These are phyloP conservation scores for Charanyca ferruginea DNA, from an alignment of 2,888 invertebrate species.

Conservation along the genomic window DNA sequence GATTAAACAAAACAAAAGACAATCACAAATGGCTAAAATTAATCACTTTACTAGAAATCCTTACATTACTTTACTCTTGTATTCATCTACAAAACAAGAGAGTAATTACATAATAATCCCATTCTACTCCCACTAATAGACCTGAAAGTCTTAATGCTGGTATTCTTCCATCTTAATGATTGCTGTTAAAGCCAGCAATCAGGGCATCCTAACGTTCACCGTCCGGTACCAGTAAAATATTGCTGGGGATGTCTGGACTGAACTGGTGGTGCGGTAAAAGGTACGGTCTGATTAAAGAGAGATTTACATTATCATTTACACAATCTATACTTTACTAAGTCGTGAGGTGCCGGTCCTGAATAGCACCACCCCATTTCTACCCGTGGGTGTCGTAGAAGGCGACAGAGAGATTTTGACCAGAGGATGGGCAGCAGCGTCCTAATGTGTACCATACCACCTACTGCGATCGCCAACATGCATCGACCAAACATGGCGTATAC, in stretches of 20 bases:
- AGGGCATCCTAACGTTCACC: slow-evolving; percentile 67
- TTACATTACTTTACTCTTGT: slow-evolving; percentile 11
- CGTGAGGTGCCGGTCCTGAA: too few relatives aligned
- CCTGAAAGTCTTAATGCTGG: slow-evolving; percentile 71
- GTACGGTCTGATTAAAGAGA: not conserved
- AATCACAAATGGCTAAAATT: slow-evolving; percentile 7
- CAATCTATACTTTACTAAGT: too few relatives aligned
- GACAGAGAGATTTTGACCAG: too few relatives aligned
- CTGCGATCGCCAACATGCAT: too few relatives aligned
- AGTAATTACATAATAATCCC: slow-evolving; percentile 45
- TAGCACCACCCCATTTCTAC: too few relatives aligned
- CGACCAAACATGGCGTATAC: too few relatives aligned
- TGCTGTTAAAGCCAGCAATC: slow-evolving; percentile 77
- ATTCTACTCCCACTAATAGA: slow-evolving; percentile 30
- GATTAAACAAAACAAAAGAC: slow-evolving; percentile 6
- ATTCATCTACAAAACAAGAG: slow-evolving; percentile 15
- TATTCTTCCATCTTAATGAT: slow-evolving; percentile 77
- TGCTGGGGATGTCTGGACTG: slow-evolving; percentile 60
- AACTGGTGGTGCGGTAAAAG: slow-evolving; percentile 40
- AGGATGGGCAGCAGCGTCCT: too few relatives aligned
- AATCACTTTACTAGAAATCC: slow-evolving; percentile 25
- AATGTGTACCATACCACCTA: too few relatives aligned
- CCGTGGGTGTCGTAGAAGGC: too few relatives aligned
- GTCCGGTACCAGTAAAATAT: slow-evolving; percentile 74
- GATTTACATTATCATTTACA: too few relatives aligned